Conservation (phyloP, 2,888 invertebrate genomes). For the Lithophane socia region DNA sequence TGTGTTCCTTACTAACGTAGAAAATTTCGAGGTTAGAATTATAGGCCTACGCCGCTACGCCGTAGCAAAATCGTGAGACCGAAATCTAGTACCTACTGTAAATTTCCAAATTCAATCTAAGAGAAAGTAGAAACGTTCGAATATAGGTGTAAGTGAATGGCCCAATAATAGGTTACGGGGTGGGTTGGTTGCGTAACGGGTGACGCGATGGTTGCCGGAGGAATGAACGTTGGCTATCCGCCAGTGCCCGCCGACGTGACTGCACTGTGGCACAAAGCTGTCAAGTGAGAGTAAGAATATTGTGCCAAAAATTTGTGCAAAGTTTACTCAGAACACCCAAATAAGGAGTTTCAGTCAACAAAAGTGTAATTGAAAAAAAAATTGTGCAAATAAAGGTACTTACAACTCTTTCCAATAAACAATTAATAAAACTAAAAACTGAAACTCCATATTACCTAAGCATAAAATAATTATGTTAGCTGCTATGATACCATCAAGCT, state of each 20-base stretch:
- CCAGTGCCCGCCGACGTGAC: slow-evolving; percentile 57
- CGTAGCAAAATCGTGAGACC: slow-evolving; percentile 6
- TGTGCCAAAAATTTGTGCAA: slow-evolving; percentile 39
- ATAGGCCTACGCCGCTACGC: slow-evolving; percentile 20
- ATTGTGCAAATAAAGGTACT: background rate
- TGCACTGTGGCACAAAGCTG: slow-evolving; percentile 32
- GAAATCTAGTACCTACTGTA: slow-evolving; percentile 5
- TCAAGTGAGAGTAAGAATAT: slow-evolving; percentile 45
- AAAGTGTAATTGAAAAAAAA: slow-evolving; percentile 23
- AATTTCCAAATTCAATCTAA: slow-evolving; percentile 28
- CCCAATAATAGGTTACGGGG: slow-evolving; percentile 63
- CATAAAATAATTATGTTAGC: slow-evolving; percentile 11
- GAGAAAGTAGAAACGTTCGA: slow-evolving; percentile 50
- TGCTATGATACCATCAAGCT: slow-evolving; percentile 27
- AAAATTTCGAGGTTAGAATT: background rate
- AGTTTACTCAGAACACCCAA: slow-evolving; percentile 28
- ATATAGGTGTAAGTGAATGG: slow-evolving; percentile 56
- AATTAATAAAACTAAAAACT: slow-evolving; percentile 7
- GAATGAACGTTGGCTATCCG: slow-evolving; percentile 52
- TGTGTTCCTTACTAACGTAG: background rate
- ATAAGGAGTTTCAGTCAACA: slow-evolving; percentile 25
- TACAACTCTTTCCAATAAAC: background rate
- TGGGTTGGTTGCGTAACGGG: slow-evolving; percentile 60
- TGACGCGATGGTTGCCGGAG: slow-evolving; percentile 39
- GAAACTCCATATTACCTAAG: background rate